phyloP scores from a whole-genome alignment of 2,113 vertebrate genomes.

The Nycticorax nycticorax region DNA sequence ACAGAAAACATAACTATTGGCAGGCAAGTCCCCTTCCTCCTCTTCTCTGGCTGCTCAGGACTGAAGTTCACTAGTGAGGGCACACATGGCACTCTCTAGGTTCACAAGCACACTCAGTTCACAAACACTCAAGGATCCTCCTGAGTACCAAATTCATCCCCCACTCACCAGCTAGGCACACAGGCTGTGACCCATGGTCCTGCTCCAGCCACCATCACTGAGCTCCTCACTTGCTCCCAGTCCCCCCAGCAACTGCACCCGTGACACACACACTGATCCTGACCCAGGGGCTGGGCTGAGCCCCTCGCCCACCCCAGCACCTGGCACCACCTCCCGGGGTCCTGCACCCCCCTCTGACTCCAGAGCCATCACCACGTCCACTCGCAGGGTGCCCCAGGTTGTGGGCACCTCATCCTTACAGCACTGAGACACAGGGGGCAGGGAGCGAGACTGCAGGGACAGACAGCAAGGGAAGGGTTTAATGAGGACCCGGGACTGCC shows the following conservation, averaged over 20 bases:
- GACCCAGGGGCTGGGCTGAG: neutral
- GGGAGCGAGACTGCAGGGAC: neutral
- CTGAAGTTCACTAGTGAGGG: neutral
- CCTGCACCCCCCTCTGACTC: too few species aligned
- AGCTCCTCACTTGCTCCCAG: fast-evolving
- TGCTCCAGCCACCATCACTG: neutral
- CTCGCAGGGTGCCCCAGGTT: fast-evolving
- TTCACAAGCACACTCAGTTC: neutral
- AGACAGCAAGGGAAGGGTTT: neutral
- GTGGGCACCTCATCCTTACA: neutral
- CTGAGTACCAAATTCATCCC: neutral
- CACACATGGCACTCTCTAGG: neutral
- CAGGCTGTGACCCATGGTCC: neutral
- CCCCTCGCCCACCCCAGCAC: fast-evolving
- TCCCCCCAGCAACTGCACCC: neutral
- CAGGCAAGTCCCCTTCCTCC: neutral
- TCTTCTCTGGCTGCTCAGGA: neutral
- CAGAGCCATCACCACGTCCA: too few species aligned
- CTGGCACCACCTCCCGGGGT: fast-evolving
- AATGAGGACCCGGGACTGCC: neutral
- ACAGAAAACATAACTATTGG: neutral
- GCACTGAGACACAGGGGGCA: neutral
- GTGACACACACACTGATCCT: neutral
- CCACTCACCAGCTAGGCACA: neutral
- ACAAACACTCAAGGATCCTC: neutral